Conservation (phyloP, 2,113 vertebrate species). For the Ursus arctos region DNA sequence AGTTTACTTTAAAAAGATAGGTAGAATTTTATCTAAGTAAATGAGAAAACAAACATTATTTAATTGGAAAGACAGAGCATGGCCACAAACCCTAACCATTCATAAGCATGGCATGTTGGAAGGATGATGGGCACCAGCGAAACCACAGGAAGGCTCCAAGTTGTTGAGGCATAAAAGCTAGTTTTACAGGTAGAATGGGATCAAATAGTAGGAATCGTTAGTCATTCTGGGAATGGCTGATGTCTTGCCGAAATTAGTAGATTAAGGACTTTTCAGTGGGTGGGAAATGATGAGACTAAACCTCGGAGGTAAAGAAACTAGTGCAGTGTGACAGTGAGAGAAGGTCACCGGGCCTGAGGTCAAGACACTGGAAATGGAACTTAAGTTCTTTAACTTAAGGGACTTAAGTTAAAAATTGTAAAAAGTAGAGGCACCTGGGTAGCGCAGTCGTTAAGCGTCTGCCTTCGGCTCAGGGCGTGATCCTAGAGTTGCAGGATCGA, state of each 20-base stretch:
- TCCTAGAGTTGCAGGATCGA: too few relatives aligned
- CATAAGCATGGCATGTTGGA: background rate
- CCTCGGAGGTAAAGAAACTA: background rate
- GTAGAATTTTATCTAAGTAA: conserved; percentile 18
- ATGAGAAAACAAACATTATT: background rate
- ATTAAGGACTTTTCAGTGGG: background rate
- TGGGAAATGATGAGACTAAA: background rate
- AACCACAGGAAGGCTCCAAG: background rate
- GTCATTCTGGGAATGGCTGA: background rate
- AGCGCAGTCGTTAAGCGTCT: too few relatives aligned
- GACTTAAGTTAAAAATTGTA: too few relatives aligned
- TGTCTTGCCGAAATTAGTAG: background rate
- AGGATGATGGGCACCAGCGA: background rate
- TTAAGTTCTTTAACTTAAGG: too few relatives aligned
- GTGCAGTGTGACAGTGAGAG: background rate
- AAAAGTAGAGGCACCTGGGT: too few relatives aligned
- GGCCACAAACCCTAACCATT: background rate
- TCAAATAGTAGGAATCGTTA: background rate
- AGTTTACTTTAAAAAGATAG: background rate
- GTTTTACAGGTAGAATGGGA: background rate
- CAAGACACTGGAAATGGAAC: background rate
- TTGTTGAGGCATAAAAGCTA: background rate
- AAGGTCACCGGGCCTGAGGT: background rate
- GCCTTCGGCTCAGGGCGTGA: too few relatives aligned
- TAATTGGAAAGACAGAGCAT: background rate